Evolutionary conservation across 2,113 vertebrate species (phyloP).

Genomic region (Equus quagga): DNA sequence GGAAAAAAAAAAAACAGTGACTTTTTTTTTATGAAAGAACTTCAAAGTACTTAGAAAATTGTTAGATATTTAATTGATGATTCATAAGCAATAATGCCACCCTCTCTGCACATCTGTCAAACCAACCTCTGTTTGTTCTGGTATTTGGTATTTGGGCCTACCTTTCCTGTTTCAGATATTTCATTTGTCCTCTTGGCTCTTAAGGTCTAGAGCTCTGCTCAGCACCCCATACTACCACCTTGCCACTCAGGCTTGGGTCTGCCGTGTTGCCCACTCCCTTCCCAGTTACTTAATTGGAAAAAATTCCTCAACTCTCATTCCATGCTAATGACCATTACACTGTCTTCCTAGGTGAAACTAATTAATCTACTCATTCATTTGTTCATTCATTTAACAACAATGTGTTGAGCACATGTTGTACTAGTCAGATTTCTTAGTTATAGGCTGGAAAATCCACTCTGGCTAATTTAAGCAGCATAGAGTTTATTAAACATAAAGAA

Average conservation of each 20-base stretch:
- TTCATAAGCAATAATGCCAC: not conserved
- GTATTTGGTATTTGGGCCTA: not conserved
- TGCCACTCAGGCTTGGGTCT: not conserved
- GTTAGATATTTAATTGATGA: not conserved
- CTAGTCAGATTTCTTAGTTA: slow-evolving; percentile 32
- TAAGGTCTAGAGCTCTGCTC: not conserved
- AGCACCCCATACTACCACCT: not conserved
- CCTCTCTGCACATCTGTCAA: not conserved
- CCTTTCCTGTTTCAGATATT: not conserved
- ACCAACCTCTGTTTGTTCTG: not conserved
- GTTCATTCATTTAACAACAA: not conserved
- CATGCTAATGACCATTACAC: not conserved
- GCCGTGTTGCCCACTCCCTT: not conserved
- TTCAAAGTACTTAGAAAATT: not conserved
- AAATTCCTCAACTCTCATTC: not conserved
- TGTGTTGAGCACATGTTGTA: not conserved
- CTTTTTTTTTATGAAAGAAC: slow-evolving; percentile 2
- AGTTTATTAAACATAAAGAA: slow-evolving; percentile 19
- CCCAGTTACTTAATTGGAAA: not conserved
- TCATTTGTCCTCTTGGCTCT: not conserved
- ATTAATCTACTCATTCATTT: not conserved
- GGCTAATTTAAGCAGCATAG: slow-evolving; percentile 27
- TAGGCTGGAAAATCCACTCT: not conserved
- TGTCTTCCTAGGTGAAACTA: not conserved
- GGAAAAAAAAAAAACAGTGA: not conserved